These are phyloP conservation scores for Uromys caudimaculatus DNA, from an alignment of 2,797 vertebrate genomes.

Conservation along the genomic window DNA sequence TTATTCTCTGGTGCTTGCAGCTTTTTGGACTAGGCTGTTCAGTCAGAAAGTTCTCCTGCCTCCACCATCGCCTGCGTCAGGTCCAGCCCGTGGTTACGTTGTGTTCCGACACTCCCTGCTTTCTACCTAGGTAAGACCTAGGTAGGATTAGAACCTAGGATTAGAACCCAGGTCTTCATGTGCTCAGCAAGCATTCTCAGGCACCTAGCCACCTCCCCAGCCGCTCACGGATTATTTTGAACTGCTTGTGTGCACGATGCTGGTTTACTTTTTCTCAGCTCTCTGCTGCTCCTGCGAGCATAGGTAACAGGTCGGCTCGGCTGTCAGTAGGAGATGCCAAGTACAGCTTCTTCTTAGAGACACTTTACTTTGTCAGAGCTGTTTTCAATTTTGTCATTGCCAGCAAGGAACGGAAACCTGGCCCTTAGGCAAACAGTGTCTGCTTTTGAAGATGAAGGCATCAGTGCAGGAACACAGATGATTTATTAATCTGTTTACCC, in stretches of 20 bases:
- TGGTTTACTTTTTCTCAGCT: not conserved
- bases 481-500: constrained; percentile 69
- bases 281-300: not conserved
- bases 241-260: fast-evolving
- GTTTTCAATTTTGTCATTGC: constrained; percentile 13
- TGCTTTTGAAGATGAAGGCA: constrained; percentile 51
- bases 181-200: too few species aligned
- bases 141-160: too few species aligned
- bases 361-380: not conserved
- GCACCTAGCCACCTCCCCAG: not conserved
- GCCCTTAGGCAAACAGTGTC: not conserved
- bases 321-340: fast-evolving
- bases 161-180: not conserved
- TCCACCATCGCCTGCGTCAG: not conserved
- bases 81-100: too few species aligned
- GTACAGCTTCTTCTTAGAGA: not conserved
- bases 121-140: not conserved
- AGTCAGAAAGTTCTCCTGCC: not conserved
- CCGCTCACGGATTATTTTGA: not conserved
- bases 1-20: not conserved
- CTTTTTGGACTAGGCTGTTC: not conserved
- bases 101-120: not conserved
- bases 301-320: fast-evolving
- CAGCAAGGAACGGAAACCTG: constrained; percentile 53
- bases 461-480: constrained; percentile 36